Base-by-base conservation (phyloP, 2,797 vertebrate species). In the Arctocebus calabarensis region DNA sequence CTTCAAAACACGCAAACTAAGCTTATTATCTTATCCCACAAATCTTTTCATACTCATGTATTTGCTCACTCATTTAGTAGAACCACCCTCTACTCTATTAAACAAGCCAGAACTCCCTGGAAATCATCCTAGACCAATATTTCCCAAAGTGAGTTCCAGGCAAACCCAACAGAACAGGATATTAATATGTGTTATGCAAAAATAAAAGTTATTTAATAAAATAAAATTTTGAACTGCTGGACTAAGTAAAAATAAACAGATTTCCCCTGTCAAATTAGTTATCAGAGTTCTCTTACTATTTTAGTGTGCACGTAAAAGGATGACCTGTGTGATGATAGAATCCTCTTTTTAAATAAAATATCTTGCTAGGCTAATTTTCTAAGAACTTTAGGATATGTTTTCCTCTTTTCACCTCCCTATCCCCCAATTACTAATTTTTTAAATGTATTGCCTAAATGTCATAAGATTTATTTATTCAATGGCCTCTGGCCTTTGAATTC, bases 41-140 rank as follows among this genome's bases (percentile, higher is more conserved):
- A 52, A 82, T 81, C 55, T 94, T 62, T 34, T 91, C 25, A 95
- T 87, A 55, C 23, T 61, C 43, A 43, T 43, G 14, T 40, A 64
- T 57, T 96, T 66, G 37, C 62, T 75, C 79, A 75, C 59, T 82
- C 66, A 59, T 12, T 86, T 82, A 55, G 40, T 45, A 84, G 73
- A 91, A 61, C 3, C 66, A 77, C 34, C 13, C 14, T 91, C 91
- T 66, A 48, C 8, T 16, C 68, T 91, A n/a, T 66, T 82, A 74
- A 84, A 71, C 45, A 88, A 75, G 25, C 25, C 43, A 91, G 22
- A 88, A 81, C 59, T 62, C 59, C 27, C 79, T 88, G 73, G 43
- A 93, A 74, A 59, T 57, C 79, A 55, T 84, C 66, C 59, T 74
- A 88, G 71, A 91, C n/a, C 78, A 95, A 81, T 70, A 94, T 68